Percentiles rank a stretch among this genome's conserved stretches.
Conservation (phyloP, 2,797 vertebrate species). For the Pseudochirops cupreus region DNA sequence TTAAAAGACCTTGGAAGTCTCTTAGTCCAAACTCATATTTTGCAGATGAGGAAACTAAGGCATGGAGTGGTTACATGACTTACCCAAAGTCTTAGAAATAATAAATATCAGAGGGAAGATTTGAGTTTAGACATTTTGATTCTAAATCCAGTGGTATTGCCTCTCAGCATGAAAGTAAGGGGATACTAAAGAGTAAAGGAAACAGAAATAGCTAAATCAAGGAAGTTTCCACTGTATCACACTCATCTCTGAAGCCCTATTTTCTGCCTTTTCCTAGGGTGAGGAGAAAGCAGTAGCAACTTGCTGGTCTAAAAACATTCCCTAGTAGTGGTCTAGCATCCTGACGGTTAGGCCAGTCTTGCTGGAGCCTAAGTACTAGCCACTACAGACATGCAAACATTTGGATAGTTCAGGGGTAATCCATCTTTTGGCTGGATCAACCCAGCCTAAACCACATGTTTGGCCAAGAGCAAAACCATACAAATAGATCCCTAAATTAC, state of each 20-base stretch:
- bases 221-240: background rate
- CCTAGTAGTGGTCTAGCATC: background rate
- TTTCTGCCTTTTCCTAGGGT: background rate
- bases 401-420: slow-evolving; percentile 47
- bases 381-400: slow-evolving; percentile 48
- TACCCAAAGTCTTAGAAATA: background rate
- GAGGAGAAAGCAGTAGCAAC: background rate
- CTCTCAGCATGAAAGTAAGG: background rate
- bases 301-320: background rate
- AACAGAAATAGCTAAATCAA: background rate
- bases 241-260: background rate
- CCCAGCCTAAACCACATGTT: slow-evolving; percentile 45
- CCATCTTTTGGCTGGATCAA: slow-evolving; percentile 62
- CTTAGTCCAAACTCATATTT: background rate
- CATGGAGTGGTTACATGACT: background rate
- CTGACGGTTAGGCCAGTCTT: background rate
- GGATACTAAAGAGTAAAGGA: background rate
- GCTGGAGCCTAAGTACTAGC: background rate
- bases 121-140: background rate
- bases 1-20: background rate
- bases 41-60: background rate
- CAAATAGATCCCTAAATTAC: slow-evolving; percentile 37
- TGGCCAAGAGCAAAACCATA: slow-evolving; percentile 48
- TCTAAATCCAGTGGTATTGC: background rate
- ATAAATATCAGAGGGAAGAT: background rate